Base-by-base conservation (phyloP, 2,113 vertebrate genomes). In the Archilochus colubris region DNA sequence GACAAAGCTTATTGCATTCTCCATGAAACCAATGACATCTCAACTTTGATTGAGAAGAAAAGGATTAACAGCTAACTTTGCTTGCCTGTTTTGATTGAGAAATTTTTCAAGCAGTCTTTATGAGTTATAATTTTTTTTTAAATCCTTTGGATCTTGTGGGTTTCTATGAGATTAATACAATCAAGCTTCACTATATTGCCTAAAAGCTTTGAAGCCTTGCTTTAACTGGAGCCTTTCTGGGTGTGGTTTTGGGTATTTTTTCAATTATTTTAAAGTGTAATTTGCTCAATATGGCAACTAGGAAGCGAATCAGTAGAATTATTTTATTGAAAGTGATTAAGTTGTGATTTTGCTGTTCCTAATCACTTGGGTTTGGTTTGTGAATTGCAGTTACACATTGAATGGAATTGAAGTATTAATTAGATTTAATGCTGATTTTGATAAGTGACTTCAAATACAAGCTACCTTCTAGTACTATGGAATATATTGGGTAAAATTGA, bases 281-380 rank as follows among this genome's bases (percentile, higher is more conserved):
- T 87, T 76, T 88, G 53, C 40, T 93, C 30, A 86, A 44, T 69
- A 8, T 95, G 31, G 54, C 64, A 96, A 91, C 30, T 73, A 25
- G 73, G 86, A 68, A 85, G 30, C 89, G 9, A 69, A 85, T 94
- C 28, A 73, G 3, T 94, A 85, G 86, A 94, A 54, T 75, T 54
- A 10, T 93, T 88, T 44, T 62, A 68, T 69, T 89, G 64, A 25
- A 88, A 80, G n/a, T 86, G 53, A 86, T 95, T 80, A 89, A 82
- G n/a, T 40, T 93, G 74, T 89, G 76, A 80, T 96, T 93, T 94
- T 94, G 46, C 58, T 80, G 28, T 85, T 89, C 13, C 36, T 89
- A 84, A 88, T 97, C 64, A 46, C 10, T 83, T 94, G 55, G 55
- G 54, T 78, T 86, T 94, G 69, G 28, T 80, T 95, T 91, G 48